Evolutionary conservation across 2,888 invertebrate genomes (phyloP), one percentile per base, ranked within the genome.

Genomic region (Brachyopa scutellaris): DNA sequence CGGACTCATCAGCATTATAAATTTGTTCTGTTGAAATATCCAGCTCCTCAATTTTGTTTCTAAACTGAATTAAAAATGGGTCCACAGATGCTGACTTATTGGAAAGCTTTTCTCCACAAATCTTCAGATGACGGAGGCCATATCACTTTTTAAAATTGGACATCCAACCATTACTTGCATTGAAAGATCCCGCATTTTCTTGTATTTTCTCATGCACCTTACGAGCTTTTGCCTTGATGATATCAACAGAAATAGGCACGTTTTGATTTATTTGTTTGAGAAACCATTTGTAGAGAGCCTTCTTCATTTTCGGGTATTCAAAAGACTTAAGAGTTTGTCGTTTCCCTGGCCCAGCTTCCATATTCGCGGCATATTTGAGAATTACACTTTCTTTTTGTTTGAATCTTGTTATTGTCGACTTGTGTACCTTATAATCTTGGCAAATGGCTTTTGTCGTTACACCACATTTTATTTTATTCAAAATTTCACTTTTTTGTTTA

Each of bases 361-460:
- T 53, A 53, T 53, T 33, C 33, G 21, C 19, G 19, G 36, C 11
- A 53, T 33, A 53, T 53, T 15, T 53, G 33, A 53, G 53, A 53
- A 53, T 26, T 8, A 53, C n/a, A 9, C 9, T n/a, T 53, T 31
- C n/a, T 19, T 53, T 53, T 53, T 53, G 53, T 33, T 33, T 36
- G n/a, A 19, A 7, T 33, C 33, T 53, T 33, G 33, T 21, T 53
- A 19, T 53, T 33, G 53, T 53, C 33, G 19, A 36, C 53, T 53
- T 53, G 51, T 31, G 17, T 17, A 9, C 51, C 51, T 33, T 15
- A 53, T 17, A 53, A 31, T 31, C 31, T 53, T n/a, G 15, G 13
- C 31, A 29, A 53, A 53, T 53, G 51, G 7, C 31, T 23, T 47
- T 11, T n/a, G 23, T 9, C 23, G 23, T 5, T 47, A 21, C 36